Conservation (phyloP, 1,140 invertebrate species). For the Thaumatotibia leucotreta region DNA sequence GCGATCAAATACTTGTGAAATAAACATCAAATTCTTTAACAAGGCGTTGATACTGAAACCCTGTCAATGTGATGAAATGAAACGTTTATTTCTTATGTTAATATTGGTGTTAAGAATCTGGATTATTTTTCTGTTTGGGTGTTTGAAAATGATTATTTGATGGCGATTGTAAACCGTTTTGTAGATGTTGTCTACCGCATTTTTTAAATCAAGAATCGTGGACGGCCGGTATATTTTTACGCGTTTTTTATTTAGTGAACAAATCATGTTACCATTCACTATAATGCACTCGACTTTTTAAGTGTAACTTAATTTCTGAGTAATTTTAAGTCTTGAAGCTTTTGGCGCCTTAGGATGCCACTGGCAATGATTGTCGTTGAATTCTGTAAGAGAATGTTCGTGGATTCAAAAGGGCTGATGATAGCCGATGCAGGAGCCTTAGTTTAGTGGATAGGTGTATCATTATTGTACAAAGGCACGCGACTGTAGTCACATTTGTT, state of each 20-base stretch:
- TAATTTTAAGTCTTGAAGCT: conserved; percentile 41
- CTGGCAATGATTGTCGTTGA: background rate
- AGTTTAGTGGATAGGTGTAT: conserved; percentile 66
- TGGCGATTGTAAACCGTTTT: background rate
- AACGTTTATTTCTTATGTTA: no score
- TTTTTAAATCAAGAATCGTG: background rate
- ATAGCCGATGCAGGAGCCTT: conserved; percentile 44
- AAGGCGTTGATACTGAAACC: no score
- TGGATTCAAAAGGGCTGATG: background rate
- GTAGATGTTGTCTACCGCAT: background rate
- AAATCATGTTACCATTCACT: conserved; percentile 73
- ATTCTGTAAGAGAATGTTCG: background rate
- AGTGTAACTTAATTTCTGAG: conserved; percentile 59
- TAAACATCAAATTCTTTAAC: no score
- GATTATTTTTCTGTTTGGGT: background rate
- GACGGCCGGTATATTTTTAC: conserved; percentile 13
- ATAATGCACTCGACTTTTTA: conserved; percentile 60
- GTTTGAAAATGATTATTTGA: background rate
- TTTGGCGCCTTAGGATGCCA: background rate
- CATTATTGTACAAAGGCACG: conserved; percentile 71
- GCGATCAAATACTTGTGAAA: background rate
- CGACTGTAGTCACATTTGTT: conserved; percentile 69
- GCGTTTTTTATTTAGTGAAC: conserved; percentile 57
- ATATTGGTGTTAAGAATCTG: no score
- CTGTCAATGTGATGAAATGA: no score